These are phyloP conservation scores for Telmatherina bonti DNA, from an alignment of 2,797 vertebrate genomes.

Conservation along the genomic window DNA sequence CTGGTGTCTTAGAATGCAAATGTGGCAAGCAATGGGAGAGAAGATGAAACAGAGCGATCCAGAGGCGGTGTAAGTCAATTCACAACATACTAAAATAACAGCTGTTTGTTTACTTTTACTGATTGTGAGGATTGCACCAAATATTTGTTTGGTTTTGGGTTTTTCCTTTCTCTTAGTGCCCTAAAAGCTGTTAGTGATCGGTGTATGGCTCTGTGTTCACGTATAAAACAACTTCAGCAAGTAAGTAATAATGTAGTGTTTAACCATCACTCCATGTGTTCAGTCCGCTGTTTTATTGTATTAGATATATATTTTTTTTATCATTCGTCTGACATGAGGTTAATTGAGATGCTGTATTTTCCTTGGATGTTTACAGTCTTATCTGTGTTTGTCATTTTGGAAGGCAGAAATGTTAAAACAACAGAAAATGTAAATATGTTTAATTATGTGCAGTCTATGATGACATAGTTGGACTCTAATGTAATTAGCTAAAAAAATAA, in stretches of 20 bases:
- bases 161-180: constrained; percentile 51
- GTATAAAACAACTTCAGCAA: constrained; percentile 74
- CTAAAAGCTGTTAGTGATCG: constrained; percentile 71
- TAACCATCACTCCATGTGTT: not conserved
- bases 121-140: not conserved
- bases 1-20: constrained; percentile 78
- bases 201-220: constrained; percentile 76
- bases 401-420: too few species aligned
- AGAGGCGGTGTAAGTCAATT: constrained; percentile 71
- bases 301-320: too few species aligned
- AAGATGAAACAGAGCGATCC: constrained; percentile 73
- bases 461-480: too few species aligned
- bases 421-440: too few species aligned
- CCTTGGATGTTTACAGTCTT: too few species aligned
- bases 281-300: not conserved
- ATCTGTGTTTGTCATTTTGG: too few species aligned
- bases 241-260: constrained; percentile 51
- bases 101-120: not conserved
- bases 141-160: not conserved
- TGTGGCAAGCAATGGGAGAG: constrained; percentile 79
- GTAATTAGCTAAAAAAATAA: too few species aligned
- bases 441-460: too few species aligned
- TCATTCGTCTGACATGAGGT: too few species aligned
- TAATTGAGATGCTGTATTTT: too few species aligned
- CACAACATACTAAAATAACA: not conserved